Evolutionary conservation across 2,888 invertebrate species (phyloP).

Genomic region (Lepas anatifera): DNA sequence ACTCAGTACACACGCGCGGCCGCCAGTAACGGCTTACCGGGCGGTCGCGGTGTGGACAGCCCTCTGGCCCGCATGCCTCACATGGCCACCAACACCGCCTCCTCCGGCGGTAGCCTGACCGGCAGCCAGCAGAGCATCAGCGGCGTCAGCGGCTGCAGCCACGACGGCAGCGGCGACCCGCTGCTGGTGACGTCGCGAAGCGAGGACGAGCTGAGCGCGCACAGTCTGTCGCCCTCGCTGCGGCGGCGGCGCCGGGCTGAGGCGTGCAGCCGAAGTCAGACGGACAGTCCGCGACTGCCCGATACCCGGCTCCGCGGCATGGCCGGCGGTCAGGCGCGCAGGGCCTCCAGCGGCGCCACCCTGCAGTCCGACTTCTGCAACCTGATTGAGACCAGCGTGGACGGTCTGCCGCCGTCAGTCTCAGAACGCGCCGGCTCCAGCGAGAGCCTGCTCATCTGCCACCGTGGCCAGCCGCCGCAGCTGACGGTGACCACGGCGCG

Average conservation of each 20-base stretch:
- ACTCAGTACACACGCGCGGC: too few relatives aligned
- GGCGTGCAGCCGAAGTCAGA: background rate
- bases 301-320: background rate
- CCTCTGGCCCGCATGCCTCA: background rate
- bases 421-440: too few relatives aligned
- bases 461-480: too few relatives aligned
- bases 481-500: background rate
- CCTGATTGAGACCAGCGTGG: background rate
- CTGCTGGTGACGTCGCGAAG: background rate
- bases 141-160: background rate
- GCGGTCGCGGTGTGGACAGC: too few relatives aligned
- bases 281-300: background rate
- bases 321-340: background rate
- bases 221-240: background rate
- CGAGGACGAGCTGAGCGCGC: conserved; percentile 8
- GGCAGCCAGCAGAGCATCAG: conserved; percentile 5
- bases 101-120: background rate
- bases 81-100: background rate
- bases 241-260: background rate
- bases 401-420: background rate
- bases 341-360: background rate
- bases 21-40: too few relatives aligned
- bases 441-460: too few relatives aligned
- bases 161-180: too few relatives aligned
- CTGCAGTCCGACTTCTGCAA: background rate